Evolutionary conservation across 2,797 vertebrate genomes (phyloP).

Genomic region (Enteromius trimaculatus): DNA sequence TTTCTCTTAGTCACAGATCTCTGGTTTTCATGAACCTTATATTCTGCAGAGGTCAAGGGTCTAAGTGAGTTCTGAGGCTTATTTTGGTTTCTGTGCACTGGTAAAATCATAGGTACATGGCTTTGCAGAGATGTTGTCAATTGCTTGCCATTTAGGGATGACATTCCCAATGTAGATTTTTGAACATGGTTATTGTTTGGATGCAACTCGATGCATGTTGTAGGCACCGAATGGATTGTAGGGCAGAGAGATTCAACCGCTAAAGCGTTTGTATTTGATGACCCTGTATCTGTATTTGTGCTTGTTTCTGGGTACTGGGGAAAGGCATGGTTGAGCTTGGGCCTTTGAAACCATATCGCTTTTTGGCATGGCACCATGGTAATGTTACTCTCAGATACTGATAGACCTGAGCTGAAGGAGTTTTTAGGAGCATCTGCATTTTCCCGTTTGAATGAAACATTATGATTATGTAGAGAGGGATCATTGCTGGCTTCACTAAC

Average conservation of each 20-base stretch:
- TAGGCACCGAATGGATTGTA: constrained; percentile 69
- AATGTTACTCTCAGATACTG: constrained; percentile 14
- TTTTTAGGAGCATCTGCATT: constrained; percentile 28
- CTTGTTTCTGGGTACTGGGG: constrained; percentile 56
- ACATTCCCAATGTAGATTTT: constrained; percentile 51
- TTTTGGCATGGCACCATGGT: constrained; percentile 56
- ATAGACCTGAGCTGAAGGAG: constrained; percentile 22
- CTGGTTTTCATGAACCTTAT: constrained; percentile 42
- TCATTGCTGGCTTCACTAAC: constrained; percentile 27
- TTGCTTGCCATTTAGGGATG: constrained; percentile 64
- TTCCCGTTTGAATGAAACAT: constrained; percentile 55
- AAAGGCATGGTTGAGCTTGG: constrained; percentile 62
- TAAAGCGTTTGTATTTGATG: constrained; percentile 60
- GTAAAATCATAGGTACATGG: constrained; percentile 63
- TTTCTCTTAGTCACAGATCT: constrained; percentile 52
- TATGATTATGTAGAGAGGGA: constrained; percentile 58
- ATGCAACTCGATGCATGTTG: constrained; percentile 57
- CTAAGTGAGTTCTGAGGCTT: constrained; percentile 59
- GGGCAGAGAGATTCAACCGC: constrained; percentile 60
- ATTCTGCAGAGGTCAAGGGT: constrained; percentile 51
- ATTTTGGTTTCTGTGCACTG: constrained; percentile 57
- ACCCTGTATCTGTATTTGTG: constrained; percentile 48
- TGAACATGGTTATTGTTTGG: constrained; percentile 38
- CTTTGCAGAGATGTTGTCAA: constrained; percentile 60
- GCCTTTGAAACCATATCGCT: constrained; percentile 64